Evolutionary conservation across 2,888 invertebrate genomes (phyloP).

Genomic region (Orchestes rusci): DNA sequence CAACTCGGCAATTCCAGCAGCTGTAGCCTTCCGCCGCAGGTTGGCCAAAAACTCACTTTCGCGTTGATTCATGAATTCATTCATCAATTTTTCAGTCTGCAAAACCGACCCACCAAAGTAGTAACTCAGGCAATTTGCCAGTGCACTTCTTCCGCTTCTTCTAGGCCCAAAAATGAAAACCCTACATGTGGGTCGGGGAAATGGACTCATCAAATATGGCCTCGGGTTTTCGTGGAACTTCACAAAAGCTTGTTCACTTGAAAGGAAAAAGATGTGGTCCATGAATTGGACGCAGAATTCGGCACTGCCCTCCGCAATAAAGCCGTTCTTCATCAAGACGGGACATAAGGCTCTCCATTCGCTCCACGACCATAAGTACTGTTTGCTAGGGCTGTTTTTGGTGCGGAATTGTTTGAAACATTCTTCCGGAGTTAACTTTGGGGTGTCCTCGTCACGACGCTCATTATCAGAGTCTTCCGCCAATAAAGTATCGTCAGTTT

Average conservation of each 20-base stretch:
- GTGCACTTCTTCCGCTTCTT: constrained; percentile 52
- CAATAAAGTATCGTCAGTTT: constrained; percentile 7
- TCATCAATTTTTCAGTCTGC: constrained; percentile 37
- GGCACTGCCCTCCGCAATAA: constrained; percentile 46
- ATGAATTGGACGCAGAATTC: constrained; percentile 53
- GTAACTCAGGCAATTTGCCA: constrained; percentile 51
- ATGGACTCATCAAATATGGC: constrained; percentile 50
- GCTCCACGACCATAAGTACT: constrained; percentile 47
- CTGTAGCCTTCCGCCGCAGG: constrained; percentile 37
- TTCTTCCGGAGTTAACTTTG: constrained; percentile 32
- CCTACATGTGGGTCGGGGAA: constrained; percentile 53
- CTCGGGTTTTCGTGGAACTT: constrained; percentile 56
- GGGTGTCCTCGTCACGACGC: not conserved
- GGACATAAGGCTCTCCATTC: constrained; percentile 55
- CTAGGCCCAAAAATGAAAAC: constrained; percentile 55
- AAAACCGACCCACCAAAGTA: constrained; percentile 48
- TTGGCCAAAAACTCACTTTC: constrained; percentile 38
- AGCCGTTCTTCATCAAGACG: constrained; percentile 53
- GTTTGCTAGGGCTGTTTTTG: constrained; percentile 33
- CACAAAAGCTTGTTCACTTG: constrained; percentile 47
- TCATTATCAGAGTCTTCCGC: constrained; percentile 27
- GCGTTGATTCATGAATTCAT: constrained; percentile 28
- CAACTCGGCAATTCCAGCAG: constrained; percentile 31
- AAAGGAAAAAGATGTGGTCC: constrained; percentile 55
- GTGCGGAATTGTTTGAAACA: constrained; percentile 36